A percentile compares a stretch with the other conserved stretches of the same genome.
Conservation (phyloP, 2,888 invertebrate species). For the Heliconius erato region DNA sequence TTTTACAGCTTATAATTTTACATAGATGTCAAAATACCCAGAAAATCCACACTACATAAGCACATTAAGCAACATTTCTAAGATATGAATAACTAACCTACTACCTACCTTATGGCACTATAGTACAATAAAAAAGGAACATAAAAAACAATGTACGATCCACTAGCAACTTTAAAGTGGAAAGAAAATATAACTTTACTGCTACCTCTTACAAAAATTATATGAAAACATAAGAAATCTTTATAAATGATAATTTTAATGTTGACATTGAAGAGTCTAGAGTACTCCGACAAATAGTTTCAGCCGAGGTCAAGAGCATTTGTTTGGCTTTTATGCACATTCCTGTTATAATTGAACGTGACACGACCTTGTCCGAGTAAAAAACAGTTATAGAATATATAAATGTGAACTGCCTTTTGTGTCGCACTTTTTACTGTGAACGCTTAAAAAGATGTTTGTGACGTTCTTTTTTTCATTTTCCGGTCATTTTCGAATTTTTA, state of each 20-base stretch:
- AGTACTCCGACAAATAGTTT: slow-evolving; percentile 10
- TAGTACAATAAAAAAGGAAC: not conserved
- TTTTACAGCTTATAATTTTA: not conserved
- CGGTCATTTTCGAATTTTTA: not conserved
- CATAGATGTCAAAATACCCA: not conserved
- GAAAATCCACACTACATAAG: not conserved
- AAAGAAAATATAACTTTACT: not conserved
- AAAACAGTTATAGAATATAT: slow-evolving; percentile 3
- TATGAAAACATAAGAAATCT: slow-evolving; percentile 10
- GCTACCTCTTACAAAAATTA: not conserved
- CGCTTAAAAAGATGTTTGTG: not conserved
- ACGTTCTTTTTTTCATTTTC: not conserved
- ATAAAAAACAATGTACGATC: not conserved
- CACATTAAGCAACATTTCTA: not conserved
- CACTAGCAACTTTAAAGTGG: not conserved
- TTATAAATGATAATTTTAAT: slow-evolving; percentile 18
- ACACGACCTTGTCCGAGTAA: slow-evolving; percentile 25
- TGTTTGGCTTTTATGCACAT: slow-evolving; percentile 28
- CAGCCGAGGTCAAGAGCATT: slow-evolving; percentile 24
- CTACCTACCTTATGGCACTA: not conserved
- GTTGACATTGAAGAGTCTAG: slow-evolving; percentile 3
- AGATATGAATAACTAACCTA: not conserved
- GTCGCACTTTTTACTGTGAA: slow-evolving; percentile 4
- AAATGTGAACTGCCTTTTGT: slow-evolving; percentile 3
- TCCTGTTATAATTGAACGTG: slow-evolving; percentile 29